Percentiles rank a stretch among this genome's conserved stretches.
Conservation (phyloP, 2,113 vertebrate genomes). For the Capreolus pygargus region DNA sequence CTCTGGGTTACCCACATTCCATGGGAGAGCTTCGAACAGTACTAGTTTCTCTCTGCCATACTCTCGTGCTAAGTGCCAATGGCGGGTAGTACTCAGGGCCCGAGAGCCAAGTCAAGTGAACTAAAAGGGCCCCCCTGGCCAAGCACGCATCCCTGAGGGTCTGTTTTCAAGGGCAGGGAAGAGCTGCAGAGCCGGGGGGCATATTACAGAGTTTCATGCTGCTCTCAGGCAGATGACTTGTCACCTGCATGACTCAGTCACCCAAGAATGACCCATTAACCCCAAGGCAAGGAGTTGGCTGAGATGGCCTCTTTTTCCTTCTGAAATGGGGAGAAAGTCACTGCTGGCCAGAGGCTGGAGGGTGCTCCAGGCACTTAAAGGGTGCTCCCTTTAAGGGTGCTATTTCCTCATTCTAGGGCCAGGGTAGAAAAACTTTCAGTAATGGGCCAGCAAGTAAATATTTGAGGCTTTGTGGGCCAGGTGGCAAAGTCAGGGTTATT, state of each 20-base stretch:
- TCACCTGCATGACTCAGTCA: background rate
- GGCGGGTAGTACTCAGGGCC: background rate
- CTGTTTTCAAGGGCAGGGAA: background rate
- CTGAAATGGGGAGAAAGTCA: background rate
- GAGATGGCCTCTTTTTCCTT: background rate
- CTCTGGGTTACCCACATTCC: background rate
- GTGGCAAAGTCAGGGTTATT: background rate
- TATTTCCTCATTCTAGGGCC: background rate
- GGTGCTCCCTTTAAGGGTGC: background rate
- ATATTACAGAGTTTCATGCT: background rate
- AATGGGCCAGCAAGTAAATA: background rate
- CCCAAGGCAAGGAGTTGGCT: background rate
- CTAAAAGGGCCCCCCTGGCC: background rate
- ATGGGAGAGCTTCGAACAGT: background rate
- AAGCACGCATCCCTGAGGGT: background rate
- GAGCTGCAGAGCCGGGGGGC: background rate
- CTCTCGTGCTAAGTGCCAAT: no score
- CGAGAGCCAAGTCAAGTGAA: background rate
- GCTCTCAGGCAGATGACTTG: background rate
- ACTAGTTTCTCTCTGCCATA: background rate
- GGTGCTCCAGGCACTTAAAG: background rate
- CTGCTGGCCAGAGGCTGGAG: background rate
- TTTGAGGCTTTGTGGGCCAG: background rate
- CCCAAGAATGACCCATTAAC: background rate
- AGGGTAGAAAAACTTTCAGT: background rate